Percentiles rank a stretch among this genome's conserved stretches.
These are phyloP conservation scores for Conus ventricosus DNA, from an alignment of 1,140 invertebrate genomes.

Conservation along the genomic window DNA sequence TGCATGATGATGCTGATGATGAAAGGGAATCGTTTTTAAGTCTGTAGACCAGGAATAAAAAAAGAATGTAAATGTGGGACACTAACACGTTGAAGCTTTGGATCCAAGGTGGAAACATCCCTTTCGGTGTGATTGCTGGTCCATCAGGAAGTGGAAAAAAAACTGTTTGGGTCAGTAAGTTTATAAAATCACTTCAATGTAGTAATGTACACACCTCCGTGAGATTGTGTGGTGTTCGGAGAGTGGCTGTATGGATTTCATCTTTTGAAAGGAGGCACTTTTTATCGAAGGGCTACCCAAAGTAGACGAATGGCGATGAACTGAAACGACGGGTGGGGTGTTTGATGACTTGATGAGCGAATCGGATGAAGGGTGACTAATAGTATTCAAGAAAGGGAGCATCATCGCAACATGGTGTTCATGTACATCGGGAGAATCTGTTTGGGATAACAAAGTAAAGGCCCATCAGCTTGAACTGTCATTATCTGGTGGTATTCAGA, in stretches of 20 bases:
- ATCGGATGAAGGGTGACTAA: background rate
- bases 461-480: background rate
- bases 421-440: background rate
- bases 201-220: background rate
- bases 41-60: no score
- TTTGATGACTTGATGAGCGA: background rate
- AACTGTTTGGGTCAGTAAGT: background rate
- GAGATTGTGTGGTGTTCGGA: slow-evolving; percentile 10
- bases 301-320: background rate
- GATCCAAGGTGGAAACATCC: background rate
- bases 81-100: no score
- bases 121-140: background rate
- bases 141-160: background rate
- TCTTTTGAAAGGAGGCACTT: background rate
- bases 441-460: background rate
- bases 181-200: background rate
- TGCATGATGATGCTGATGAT: no score
- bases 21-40: no score
- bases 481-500: background rate
- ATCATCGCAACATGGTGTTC: background rate
- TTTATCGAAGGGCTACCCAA: background rate
- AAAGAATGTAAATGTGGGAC: no score
- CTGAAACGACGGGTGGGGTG: background rate
- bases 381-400: background rate
- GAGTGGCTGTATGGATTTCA: background rate